Evolutionary conservation across 2,797 vertebrate genomes (phyloP), one percentile per base, ranked within the genome.

Genomic region (Enteromius radiatus): DNA sequence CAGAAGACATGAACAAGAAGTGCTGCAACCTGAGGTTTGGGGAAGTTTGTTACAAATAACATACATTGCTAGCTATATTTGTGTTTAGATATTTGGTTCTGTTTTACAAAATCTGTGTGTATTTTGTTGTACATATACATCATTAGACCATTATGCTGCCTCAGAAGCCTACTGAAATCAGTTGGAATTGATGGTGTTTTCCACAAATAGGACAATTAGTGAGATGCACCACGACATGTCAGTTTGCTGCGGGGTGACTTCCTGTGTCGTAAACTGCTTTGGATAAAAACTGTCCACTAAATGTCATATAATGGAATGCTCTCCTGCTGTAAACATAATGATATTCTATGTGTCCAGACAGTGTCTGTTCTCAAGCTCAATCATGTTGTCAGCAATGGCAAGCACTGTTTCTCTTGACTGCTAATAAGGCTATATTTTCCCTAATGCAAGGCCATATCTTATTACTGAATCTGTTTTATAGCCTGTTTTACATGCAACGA

Each of bases 371-470:
- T 70, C 3, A 2, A 71, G 67, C 67, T 80, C 67, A 54, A 26
- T 80, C 65, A 80, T 56, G 21, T 21, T 43, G 47, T 80, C 63
- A 78, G 23, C 28, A 80, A 61, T 45, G 41, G 67, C 76, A 78
- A 28, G 31, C 64, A 38, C n/a, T 0, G 31, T 76, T 61, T 78
- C 43, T 61, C 49, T 43, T 71, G 78, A 71, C 52, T 71, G 19
- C 36, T 68, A 80, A 61, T 70, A 59, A 33, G 26, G 36, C 12
- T 8, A 41, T 41, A 41, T 79, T n/a, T n/a, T 79, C 47, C n/a
- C 64, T 43, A 41, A 68, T 69, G 31, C 28, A 12, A 49, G 33
- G 14, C 1, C 9, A 21, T 56, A 26, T 68, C 31, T 38, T 79
- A 52, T 41, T 68, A 67, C 19, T 0, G 0, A 78, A 28, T 78